Evolutionary conservation across 2,888 invertebrate genomes (phyloP).

Genomic region (Tholera decimalis): DNA sequence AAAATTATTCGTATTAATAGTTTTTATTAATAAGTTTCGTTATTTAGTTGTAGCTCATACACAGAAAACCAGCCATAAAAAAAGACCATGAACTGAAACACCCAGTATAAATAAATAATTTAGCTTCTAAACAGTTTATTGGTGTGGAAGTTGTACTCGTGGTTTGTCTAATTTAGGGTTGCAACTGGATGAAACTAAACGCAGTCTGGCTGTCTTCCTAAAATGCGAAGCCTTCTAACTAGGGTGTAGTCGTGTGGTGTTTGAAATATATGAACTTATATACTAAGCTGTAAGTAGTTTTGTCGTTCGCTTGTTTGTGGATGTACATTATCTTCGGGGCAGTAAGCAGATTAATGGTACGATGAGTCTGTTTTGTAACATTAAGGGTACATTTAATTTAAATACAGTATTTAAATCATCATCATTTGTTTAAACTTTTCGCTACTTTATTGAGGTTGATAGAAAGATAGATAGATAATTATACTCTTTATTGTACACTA

Average conservation of each 20-base stretch:
- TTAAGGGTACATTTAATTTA: background rate
- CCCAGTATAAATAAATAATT: conserved; percentile 61
- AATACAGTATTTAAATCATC: background rate
- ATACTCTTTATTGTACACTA: no score
- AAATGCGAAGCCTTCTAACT: conserved; percentile 50
- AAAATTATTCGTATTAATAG: no score
- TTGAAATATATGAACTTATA: conserved; percentile 26
- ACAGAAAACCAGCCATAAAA: no score
- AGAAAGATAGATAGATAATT: no score
- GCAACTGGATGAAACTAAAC: conserved; percentile 51
- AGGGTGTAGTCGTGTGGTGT: conserved; percentile 38
- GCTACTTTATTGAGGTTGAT: background rate
- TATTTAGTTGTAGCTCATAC: no score
- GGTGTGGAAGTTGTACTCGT: conserved; percentile 42
- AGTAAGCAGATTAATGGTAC: background rate
- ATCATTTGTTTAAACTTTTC: background rate
- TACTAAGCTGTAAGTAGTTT: conserved; percentile 12
- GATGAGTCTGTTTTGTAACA: background rate
- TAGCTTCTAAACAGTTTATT: conserved; percentile 48
- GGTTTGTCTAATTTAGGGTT: conserved; percentile 63
- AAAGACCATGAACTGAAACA: no score
- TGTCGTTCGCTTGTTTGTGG: conserved; percentile 5
- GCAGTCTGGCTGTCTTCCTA: conserved; percentile 50
- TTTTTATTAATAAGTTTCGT: no score
- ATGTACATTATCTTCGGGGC: background rate